phyloP scores from a whole-genome alignment of 2,113 vertebrate species.

The Ciconia boyciana region DNA sequence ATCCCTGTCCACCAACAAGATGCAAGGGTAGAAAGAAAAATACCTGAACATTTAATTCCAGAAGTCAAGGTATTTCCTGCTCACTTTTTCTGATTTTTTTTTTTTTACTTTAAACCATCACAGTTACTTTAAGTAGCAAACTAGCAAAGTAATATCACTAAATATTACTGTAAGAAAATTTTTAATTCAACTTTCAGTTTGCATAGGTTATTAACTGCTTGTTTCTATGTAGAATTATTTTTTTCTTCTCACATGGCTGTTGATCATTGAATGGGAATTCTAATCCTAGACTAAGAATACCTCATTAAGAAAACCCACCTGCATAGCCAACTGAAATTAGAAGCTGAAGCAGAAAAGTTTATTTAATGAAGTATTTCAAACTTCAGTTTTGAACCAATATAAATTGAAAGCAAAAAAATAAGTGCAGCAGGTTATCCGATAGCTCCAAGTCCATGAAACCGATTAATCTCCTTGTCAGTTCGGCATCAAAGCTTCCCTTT shows the following conservation, averaged over 20 bases:
- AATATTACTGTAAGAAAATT: neutral
- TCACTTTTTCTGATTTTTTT: neutral
- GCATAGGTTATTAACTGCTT: neutral
- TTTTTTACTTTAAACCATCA: neutral
- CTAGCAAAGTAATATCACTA: no score
- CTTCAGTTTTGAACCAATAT: neutral
- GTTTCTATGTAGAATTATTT: neutral
- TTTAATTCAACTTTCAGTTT: neutral
- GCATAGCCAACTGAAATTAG: neutral
- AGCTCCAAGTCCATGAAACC: neutral
- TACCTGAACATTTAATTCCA: neutral
- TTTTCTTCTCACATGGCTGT: neutral
- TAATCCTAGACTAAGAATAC: neutral
- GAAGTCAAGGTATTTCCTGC: neutral
- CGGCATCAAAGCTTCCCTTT: neutral
- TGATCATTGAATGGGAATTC: neutral
- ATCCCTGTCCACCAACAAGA: neutral
- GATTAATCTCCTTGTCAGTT: neutral
- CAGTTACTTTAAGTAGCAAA: neutral
- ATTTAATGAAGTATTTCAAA: neutral
- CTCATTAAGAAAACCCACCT: neutral
- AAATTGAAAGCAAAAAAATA: neutral
- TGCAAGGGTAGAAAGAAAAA: neutral
- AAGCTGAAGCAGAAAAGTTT: neutral
- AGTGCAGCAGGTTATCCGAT: no score